A percentile compares a stretch with the other conserved stretches of the same genome.
Conservation (phyloP, 1,140 invertebrate genomes). For the Mylabris phalerata region DNA sequence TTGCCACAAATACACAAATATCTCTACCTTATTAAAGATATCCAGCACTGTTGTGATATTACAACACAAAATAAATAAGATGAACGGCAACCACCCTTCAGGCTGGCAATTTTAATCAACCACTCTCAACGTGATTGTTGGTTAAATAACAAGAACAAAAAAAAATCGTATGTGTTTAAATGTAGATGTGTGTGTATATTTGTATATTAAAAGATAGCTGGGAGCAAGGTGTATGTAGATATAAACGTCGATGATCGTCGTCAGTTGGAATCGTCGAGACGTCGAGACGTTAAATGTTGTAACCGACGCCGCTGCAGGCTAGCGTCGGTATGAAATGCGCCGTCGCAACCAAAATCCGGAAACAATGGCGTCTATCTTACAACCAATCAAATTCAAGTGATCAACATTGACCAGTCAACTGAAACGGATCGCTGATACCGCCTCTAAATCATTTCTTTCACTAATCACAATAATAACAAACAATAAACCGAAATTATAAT, state of each 20-base stretch:
- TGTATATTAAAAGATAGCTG: constrained; percentile 11
- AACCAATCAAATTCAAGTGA: constrained; percentile 35
- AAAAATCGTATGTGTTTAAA: too few species aligned
- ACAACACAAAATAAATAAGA: too few species aligned
- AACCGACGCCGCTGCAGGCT: constrained; percentile 24
- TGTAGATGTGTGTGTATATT: too few species aligned
- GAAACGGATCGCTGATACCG: constrained; percentile 23
- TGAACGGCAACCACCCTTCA: too few species aligned
- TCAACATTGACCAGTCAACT: constrained; percentile 32
- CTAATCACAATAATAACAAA: not conserved
- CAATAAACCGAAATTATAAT: not conserved
- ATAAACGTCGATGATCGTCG: constrained; percentile 1
- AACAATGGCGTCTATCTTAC: constrained; percentile 38
- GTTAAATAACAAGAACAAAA: too few species aligned
- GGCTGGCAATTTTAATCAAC: too few species aligned
- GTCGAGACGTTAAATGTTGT: constrained; percentile 32
- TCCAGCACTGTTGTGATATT: too few species aligned
- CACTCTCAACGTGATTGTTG: too few species aligned
- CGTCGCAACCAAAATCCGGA: constrained; percentile 28
- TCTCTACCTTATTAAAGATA: too few species aligned
- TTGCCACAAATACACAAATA: too few species aligned
- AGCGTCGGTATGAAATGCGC: constrained; percentile 33
- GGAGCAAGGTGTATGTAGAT: not conserved
- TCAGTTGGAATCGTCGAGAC: constrained; percentile 17
- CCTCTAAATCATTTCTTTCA: constrained; percentile 12